phyloP scores from a whole-genome alignment of 2,113 vertebrate species.

The Heterotis niloticus region DNA sequence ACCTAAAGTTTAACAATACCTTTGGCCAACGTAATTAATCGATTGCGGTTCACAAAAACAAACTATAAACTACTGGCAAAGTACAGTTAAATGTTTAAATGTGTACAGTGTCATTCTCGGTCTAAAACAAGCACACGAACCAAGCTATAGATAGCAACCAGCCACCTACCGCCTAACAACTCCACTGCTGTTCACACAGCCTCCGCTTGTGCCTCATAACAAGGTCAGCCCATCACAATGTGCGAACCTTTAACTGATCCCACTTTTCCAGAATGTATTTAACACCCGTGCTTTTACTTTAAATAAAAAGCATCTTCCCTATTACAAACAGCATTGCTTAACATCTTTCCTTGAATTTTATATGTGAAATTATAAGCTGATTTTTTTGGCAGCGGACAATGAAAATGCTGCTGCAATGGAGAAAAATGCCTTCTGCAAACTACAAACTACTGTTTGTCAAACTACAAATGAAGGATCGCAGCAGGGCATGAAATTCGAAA shows the following conservation, averaged over 20 bases:
- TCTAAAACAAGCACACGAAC: slow-evolving; percentile 3
- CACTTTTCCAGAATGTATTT: neutral
- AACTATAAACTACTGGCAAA: neutral
- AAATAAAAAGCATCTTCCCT: neutral
- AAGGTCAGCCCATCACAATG: neutral
- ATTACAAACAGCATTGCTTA: neutral
- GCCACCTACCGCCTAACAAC: neutral
- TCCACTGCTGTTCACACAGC: neutral
- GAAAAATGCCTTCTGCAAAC: too few relatives aligned
- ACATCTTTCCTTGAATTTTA: too few relatives aligned
- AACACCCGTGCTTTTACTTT: neutral
- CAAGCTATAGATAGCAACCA: neutral
- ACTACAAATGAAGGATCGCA: too few relatives aligned
- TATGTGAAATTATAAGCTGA: too few relatives aligned
- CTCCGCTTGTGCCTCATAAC: neutral
- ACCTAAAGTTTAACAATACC: too few relatives aligned
- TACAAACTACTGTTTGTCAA: too few relatives aligned
- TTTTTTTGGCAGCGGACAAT: too few relatives aligned
- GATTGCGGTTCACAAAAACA: neutral
- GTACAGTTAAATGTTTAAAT: slow-evolving; percentile 11
- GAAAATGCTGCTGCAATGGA: too few relatives aligned
- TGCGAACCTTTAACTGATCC: neutral
- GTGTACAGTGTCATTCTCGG: neutral
- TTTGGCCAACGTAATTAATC: neutral
- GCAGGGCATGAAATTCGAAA: too few relatives aligned